Conservation (phyloP, 30 jellyfish, hydroid and myxozoan genomes). For the Chrysaora quinquecirrha region DNA sequence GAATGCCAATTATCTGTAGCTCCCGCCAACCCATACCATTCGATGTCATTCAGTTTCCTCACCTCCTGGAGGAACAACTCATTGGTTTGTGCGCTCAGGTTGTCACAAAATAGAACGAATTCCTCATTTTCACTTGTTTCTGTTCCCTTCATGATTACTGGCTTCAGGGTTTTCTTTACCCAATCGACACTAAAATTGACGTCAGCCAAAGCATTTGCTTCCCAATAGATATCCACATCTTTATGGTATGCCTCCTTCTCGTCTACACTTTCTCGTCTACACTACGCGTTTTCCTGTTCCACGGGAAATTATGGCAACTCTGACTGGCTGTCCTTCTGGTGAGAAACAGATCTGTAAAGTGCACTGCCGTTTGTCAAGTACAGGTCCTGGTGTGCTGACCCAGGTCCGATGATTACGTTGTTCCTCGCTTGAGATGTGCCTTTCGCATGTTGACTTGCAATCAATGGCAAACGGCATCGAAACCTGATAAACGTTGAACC, state of each 20-base stretch:
- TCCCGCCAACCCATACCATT: constrained; percentile 62
- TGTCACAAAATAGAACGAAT: constrained; percentile 45
- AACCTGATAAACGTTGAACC: constrained; percentile 29
- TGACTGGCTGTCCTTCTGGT: constrained; percentile 41
- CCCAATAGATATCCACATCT: constrained; percentile 72
- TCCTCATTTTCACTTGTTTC: too few species aligned
- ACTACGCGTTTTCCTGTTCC: constrained; percentile 47
- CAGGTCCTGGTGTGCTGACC: constrained; percentile 45
- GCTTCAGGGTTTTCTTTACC: constrained; percentile 33
- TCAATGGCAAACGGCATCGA: constrained; percentile 47
- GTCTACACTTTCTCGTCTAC: too few species aligned
- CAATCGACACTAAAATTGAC: constrained; percentile 24
- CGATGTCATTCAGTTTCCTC: constrained; percentile 21
- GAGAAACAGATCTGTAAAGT: constrained; percentile 47
- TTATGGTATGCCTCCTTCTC: constrained; percentile 53
- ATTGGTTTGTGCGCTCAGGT: constrained; percentile 38
- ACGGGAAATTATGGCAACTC: constrained; percentile 32
- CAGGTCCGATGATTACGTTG: constrained; percentile 16
- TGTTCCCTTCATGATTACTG: constrained; percentile 8
- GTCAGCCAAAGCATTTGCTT: constrained; percentile 71
- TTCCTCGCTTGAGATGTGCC: constrained; percentile 9
- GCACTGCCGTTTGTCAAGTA: constrained; percentile 69
- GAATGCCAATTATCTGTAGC: constrained; percentile 79
- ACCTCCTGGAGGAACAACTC: constrained; percentile 31
- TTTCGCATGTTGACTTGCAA: constrained; percentile 11